phyloP scores from a whole-genome alignment of 2,888 invertebrate genomes.

The Mythimna albipuncta region DNA sequence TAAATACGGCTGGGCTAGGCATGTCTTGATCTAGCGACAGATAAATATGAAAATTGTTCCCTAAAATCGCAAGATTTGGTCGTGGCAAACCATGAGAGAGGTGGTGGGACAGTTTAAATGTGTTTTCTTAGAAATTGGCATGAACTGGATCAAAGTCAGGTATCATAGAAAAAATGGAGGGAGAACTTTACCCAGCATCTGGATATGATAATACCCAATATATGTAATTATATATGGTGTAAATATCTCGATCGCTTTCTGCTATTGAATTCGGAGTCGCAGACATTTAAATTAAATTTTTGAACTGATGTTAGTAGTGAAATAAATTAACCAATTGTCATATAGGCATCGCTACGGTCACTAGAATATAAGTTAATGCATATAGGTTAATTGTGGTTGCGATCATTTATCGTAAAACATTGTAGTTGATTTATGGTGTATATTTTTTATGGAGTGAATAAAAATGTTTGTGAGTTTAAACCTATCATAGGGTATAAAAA shows the following conservation, averaged over 20 bases:
- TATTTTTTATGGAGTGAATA: not conserved
- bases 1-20: too few species aligned
- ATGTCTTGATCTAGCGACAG: too few species aligned
- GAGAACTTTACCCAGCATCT: too few species aligned
- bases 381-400: constrained; percentile 35
- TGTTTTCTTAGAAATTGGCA: too few species aligned
- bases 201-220: too few species aligned
- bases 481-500: too few species aligned
- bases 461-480: not conserved
- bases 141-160: too few species aligned
- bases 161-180: too few species aligned
- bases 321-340: constrained; percentile 38
- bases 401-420: constrained; percentile 31
- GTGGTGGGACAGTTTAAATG: too few species aligned
- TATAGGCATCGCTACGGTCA: not conserved
- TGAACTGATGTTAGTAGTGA: constrained; percentile 16
- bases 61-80: too few species aligned
- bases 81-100: too few species aligned
- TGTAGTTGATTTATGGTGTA: constrained; percentile 1
- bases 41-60: too few species aligned
- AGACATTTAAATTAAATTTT: constrained; percentile 30
- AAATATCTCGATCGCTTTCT: not conserved
- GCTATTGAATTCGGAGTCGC: not conserved
- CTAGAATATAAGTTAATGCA: not conserved
- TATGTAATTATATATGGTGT: constrained; percentile 1